Evolutionary conservation across 2,113 vertebrate species (phyloP).

Genomic region (Pachypanchax playfairii): DNA sequence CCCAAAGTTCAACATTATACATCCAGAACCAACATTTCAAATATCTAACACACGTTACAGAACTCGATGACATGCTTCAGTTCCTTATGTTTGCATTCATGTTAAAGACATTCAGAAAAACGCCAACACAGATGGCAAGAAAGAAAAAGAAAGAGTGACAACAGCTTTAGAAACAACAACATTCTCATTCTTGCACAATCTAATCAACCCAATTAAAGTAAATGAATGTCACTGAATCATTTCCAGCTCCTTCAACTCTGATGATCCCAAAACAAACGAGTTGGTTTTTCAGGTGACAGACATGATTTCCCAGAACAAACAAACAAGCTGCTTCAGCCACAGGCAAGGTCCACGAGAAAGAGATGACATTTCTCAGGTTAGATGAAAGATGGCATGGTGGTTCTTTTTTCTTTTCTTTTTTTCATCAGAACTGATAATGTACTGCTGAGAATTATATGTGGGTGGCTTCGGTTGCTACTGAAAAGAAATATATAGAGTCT

Average conservation of each 20-base stretch:
- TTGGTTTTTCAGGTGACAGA: slow-evolving; percentile 8
- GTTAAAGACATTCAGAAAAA: no score
- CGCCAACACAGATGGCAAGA: no score
- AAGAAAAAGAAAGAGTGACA: no score
- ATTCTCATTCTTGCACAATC: slow-evolving; percentile 19
- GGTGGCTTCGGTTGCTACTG: slow-evolving; percentile 62
- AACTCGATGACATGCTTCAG: no score
- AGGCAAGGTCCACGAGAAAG: slow-evolving; percentile 38
- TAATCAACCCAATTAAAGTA: slow-evolving; percentile 21
- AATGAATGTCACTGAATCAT: slow-evolving; percentile 30
- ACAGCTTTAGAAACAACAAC: no score
- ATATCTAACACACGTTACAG: no score
- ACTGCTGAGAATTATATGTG: slow-evolving; percentile 49
- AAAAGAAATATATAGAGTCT: slow-evolving; percentile 68
- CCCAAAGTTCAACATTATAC: no score
- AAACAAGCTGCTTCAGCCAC: slow-evolving; percentile 28
- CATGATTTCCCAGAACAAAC: slow-evolving; percentile 19
- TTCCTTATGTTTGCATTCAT: no score
- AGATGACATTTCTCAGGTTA: slow-evolving; percentile 62
- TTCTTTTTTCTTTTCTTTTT: slow-evolving; percentile 37
- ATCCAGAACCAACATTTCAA: no score
- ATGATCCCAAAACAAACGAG: slow-evolving; percentile 19
- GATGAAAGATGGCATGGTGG: slow-evolving; percentile 55
- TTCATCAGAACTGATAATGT: slow-evolving; percentile 71
- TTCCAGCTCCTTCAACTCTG: slow-evolving; percentile 17